Conservation (phyloP, 2,113 vertebrate species). For the Dromiciops gliroides region DNA sequence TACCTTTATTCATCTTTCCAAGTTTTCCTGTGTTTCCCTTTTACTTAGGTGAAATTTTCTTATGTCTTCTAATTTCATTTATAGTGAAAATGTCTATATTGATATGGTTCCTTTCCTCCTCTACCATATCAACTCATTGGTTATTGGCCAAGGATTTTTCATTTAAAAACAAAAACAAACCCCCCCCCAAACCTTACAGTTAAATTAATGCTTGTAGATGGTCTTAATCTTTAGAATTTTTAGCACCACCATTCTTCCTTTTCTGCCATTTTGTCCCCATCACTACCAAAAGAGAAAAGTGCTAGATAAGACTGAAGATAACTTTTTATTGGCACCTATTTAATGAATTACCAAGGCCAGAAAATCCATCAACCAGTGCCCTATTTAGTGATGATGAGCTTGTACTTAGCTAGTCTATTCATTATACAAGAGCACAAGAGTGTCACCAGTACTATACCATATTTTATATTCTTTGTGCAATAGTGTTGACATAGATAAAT, state of each 20-base stretch:
- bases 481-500: not conserved
- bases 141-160: not conserved
- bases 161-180: not conserved
- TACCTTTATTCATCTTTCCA: not conserved
- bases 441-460: not conserved
- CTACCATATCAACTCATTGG: not conserved
- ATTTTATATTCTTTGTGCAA: not conserved
- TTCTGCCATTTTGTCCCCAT: not conserved
- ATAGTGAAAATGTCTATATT: not conserved
- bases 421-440: not conserved
- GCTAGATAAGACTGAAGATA: not conserved
- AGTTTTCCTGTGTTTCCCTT: not conserved
- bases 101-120: not conserved
- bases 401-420: not conserved
- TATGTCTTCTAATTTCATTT: not conserved
- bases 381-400: not conserved
- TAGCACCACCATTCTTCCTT: not conserved
- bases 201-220: not conserved
- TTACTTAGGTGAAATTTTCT: not conserved
- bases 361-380: not conserved
- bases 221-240: not conserved
- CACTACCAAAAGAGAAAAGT: not conserved
- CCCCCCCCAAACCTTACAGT: too few relatives aligned
- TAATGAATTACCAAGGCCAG: not conserved
- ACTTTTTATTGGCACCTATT: not conserved